These are phyloP conservation scores for Helicoverpa assulta DNA, from an alignment of 2,888 invertebrate genomes.

Conservation along the genomic window DNA sequence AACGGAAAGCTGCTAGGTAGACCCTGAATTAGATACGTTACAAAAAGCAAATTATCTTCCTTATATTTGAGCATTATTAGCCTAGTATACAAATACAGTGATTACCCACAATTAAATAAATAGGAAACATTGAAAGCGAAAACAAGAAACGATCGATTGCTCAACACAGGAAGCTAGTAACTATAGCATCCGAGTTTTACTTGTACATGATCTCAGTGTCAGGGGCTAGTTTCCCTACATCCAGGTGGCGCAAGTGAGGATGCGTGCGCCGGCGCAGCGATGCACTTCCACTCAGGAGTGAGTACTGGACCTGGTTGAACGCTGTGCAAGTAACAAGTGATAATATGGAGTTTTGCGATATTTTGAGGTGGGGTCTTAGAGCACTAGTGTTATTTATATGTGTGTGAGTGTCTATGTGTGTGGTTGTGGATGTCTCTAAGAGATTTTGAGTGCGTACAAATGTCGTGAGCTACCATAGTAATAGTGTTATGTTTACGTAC, in stretches of 20 bases:
- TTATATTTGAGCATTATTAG: too few species aligned
- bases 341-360: conserved; percentile 43
- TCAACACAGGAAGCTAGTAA: conserved; percentile 43
- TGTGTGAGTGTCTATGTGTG: neutral
- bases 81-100: neutral
- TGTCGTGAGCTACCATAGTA: neutral
- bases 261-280: conserved; percentile 27
- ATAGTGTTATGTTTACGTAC: neutral
- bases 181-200: conserved; percentile 10
- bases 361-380: conserved; percentile 47
- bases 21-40: too few species aligned
- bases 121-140: conserved; percentile 45
- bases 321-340: conserved; percentile 29
- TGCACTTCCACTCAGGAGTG: conserved; percentile 50
- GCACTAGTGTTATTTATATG: neutral
- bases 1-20: too few species aligned
- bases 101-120: conserved; percentile 7
- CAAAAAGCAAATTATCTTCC: too few species aligned
- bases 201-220: conserved; percentile 34
- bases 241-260: conserved; percentile 43
- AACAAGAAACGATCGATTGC: conserved; percentile 56
- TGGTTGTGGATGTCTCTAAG: neutral
- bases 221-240: conserved; percentile 60
- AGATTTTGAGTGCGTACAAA: neutral
- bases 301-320: conserved; percentile 29